Evolutionary conservation across 2,797 vertebrate species (phyloP).

Genomic region (Cossypha dichroa): DNA sequence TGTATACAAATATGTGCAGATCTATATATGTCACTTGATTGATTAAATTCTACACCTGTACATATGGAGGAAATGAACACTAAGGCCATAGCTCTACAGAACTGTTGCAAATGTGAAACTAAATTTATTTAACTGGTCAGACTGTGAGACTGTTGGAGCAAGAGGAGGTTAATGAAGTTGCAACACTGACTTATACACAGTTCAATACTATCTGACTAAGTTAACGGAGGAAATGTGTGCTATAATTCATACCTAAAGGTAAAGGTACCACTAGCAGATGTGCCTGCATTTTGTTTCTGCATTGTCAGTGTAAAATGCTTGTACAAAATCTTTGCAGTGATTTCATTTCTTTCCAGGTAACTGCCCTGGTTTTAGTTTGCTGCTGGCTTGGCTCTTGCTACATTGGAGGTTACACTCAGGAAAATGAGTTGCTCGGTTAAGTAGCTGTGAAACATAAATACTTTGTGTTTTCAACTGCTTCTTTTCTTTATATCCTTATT

Average conservation of each 20-base stretch:
- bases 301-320: background rate
- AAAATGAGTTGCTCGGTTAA: background rate
- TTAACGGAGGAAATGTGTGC: background rate
- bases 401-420: background rate
- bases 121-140: background rate
- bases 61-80: background rate
- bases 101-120: background rate
- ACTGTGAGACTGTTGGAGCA: background rate
- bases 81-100: background rate
- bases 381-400: background rate
- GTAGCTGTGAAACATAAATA: background rate
- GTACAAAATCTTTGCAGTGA: background rate
- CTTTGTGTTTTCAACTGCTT: background rate
- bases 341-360: background rate
- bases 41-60: background rate
- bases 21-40: background rate
- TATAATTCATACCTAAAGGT: background rate
- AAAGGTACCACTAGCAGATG: background rate
- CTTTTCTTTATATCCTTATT: background rate
- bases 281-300: background rate
- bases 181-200: background rate
- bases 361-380: background rate
- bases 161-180: background rate
- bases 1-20: background rate
- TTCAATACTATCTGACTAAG: background rate